Evolutionary conservation across 2,797 vertebrate genomes (phyloP).

Genomic region (Petrocephalus sullivani): DNA sequence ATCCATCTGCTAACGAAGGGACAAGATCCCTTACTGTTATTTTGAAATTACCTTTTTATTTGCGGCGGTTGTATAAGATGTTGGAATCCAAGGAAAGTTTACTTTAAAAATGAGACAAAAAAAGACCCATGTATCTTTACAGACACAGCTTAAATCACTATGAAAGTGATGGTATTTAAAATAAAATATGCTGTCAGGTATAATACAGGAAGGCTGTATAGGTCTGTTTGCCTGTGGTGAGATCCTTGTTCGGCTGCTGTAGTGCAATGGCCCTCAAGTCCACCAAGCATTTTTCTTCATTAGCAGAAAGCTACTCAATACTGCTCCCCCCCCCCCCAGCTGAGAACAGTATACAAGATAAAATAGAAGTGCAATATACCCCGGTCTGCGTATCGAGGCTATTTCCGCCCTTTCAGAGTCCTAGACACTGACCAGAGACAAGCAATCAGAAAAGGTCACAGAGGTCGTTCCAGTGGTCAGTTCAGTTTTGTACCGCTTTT

Average conservation of each 20-base stretch:
- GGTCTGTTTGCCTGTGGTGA: not conserved
- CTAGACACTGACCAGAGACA: not conserved
- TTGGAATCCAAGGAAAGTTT: not conserved
- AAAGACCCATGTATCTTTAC: not conserved
- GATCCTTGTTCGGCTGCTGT: not conserved
- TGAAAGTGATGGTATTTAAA: not conserved
- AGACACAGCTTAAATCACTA: not conserved
- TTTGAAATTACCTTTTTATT: not conserved
- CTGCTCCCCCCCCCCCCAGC: not conserved
- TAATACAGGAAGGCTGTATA: not conserved
- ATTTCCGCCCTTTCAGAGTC: not conserved
- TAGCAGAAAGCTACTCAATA: not conserved
- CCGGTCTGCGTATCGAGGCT: not conserved
- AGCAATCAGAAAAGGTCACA: slow-evolving; percentile 19
- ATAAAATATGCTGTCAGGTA: not conserved
- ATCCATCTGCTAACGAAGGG: not conserved
- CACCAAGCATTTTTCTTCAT: not conserved
- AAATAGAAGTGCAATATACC: not conserved
- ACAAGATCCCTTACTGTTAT: not conserved
- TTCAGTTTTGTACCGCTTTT: not conserved
- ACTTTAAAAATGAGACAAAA: not conserved
- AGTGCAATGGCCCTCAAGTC: not conserved
- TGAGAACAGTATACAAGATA: not conserved
- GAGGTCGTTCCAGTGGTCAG: not conserved
- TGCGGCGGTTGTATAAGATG: not conserved